Conservation (phyloP, 2,888 invertebrate genomes). For the Uloborus plumipes region DNA sequence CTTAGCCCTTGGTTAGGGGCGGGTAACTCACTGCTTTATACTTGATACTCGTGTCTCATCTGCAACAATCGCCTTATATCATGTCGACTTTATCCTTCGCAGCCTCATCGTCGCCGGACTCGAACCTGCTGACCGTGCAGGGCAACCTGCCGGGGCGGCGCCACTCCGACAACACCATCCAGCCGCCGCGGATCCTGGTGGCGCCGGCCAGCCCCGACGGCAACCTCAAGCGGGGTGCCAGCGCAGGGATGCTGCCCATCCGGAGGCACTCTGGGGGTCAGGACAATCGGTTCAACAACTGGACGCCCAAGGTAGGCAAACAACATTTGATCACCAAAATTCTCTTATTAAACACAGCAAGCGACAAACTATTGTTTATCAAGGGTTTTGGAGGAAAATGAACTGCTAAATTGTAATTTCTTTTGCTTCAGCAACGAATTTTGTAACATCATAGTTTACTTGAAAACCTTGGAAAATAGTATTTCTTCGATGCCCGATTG, state of each 20-base stretch:
- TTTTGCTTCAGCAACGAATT: too few species aligned
- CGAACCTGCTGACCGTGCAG: constrained; percentile 87
- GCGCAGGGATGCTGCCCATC: constrained; percentile 78
- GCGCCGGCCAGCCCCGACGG: constrained; percentile 83
- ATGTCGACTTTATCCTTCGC: neutral
- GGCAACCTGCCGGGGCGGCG: constrained; percentile 87
- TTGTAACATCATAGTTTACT: too few species aligned
- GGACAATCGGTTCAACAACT: constrained; percentile 73
- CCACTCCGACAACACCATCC: constrained; percentile 90
- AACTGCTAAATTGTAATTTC: too few species aligned
- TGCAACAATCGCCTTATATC: neutral
- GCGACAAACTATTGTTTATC: too few species aligned
- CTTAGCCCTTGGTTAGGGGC: too few species aligned
- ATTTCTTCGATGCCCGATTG: too few species aligned
- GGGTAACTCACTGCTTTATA: too few species aligned
- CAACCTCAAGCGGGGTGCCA: constrained; percentile 45
- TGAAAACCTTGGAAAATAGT: too few species aligned
- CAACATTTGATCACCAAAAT: neutral
- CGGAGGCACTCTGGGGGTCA: constrained; percentile 92
- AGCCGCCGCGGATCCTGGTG: constrained; percentile 86
- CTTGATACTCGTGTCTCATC: too few species aligned
- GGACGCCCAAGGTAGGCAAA: constrained; percentile 48
- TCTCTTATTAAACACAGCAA: too few species aligned
- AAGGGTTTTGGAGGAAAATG: too few species aligned
- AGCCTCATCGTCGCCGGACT: constrained; percentile 75